Conservation (phyloP, 2,797 vertebrate genomes). For the Oryzias dopingdopingensis region DNA sequence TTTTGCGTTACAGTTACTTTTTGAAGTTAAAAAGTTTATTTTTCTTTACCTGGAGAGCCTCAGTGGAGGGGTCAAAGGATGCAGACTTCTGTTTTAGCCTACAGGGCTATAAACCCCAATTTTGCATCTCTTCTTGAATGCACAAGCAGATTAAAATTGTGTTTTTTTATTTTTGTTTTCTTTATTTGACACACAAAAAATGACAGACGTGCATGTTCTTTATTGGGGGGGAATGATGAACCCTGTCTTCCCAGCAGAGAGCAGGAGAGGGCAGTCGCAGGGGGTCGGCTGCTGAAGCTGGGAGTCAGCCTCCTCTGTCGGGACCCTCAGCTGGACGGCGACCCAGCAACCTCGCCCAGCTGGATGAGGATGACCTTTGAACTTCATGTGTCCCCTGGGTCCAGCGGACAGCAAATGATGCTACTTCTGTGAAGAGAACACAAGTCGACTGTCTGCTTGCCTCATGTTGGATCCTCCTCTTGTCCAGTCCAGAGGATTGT, state of each 20-base stretch:
- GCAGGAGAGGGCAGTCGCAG: conserved; percentile 72
- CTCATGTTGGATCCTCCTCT: conserved; percentile 33
- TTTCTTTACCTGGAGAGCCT: too few species aligned
- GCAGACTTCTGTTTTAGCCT: too few species aligned
- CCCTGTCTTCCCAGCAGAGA: conserved; percentile 66
- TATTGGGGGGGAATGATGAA: conserved; percentile 25
- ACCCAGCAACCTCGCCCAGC: conserved; percentile 84
- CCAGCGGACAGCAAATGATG: conserved; percentile 43
- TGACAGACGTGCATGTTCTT: neutral
- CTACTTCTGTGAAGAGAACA: conserved; percentile 31
- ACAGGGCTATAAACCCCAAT: too few species aligned
- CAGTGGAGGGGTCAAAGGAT: too few species aligned
- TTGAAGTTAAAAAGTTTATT: too few species aligned
- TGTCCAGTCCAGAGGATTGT: conserved; percentile 26
- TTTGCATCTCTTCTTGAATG: too few species aligned
- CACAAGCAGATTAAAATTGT: neutral
- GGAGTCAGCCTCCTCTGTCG: conserved; percentile 43
- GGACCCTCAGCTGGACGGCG: conserved; percentile 69
- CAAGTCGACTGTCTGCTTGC: conserved; percentile 31
- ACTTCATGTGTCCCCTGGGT: conserved; percentile 38
- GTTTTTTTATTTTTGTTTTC: neutral
- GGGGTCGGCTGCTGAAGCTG: conserved; percentile 55
- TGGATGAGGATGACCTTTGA: conserved; percentile 89
- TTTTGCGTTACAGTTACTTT: too few species aligned
- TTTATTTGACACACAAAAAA: neutral